Evolutionary conservation across 2,888 invertebrate species (phyloP), one percentile per base, ranked within the genome.

Genomic region (Brenthis ino): DNA sequence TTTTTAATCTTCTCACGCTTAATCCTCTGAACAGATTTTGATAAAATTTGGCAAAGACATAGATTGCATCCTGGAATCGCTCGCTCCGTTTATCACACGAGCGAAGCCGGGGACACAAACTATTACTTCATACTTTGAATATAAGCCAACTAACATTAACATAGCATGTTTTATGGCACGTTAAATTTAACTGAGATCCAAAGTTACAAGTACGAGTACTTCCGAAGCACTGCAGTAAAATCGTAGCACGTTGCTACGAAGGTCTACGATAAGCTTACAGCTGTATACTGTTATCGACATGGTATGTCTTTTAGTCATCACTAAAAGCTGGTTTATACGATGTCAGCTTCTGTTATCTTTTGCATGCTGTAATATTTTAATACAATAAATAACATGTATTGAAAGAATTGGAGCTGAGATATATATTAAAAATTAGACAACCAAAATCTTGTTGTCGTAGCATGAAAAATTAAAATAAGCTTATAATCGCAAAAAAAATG

Each of bases 201-300:
- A 53, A 16, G 3, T 11, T 43, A 37, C 37, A 37, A 37, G 37
- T 37, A 37, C 37, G 11, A 37, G 37, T 53, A 16, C 51, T 53
- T 20, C 20, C 53, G 53, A 12, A 54, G 53, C 20, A 8, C 11
- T 54, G 24, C 24, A 20, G 53, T 54, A 54, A 8, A 20, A 54
- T 54, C 20, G 53, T 54, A 54, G 20, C 20, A 54, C 28, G 16
- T n/a, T 12, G 16, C 37, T 57, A 33, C 37, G 16, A 57, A 57
- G 33, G 33, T 37, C 57, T 57, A 37, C 37, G 16, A 16, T 37
- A 12, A 57, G 57, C 57, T 57, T n/a, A n/a, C 33, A 33, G 37
- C 57, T 37, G 16, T 57, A 57, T 16, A 37, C 57, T 37, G 33
- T 57, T 57, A 57, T 57, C 37, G 57, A n/a, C 16, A 57, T 16